phyloP scores from a whole-genome alignment of 2,113 vertebrate species.

The Benitochromis conjunctus region DNA sequence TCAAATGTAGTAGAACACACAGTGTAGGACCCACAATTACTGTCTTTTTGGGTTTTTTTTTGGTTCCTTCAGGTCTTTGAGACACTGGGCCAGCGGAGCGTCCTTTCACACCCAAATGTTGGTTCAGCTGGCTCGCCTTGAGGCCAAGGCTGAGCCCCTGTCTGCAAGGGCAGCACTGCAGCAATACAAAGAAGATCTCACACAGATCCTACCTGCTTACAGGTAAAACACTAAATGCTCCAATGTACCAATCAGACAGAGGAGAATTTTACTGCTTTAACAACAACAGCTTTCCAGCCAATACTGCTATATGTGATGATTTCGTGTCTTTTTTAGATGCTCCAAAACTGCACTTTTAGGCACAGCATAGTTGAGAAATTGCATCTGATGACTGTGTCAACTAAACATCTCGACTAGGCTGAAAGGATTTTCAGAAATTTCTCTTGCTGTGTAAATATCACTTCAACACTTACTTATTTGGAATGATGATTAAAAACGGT shows the following conservation, averaged over 20 bases:
- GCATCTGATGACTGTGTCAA: not conserved
- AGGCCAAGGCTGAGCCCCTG: constrained; percentile 21
- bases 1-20: not conserved
- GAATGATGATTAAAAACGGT: not conserved
- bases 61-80: constrained; percentile 38
- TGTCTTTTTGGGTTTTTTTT: not conserved
- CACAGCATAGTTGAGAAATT: not conserved
- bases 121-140: constrained; percentile 55
- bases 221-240: constrained; percentile 32
- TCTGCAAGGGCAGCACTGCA: constrained; percentile 49
- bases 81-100: constrained; percentile 67
- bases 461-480: not conserved
- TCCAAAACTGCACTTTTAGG: not conserved
- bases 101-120: constrained; percentile 67
- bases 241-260: not conserved
- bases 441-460: not conserved
- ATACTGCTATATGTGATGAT: fast-evolving
- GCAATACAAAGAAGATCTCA: constrained; percentile 58
- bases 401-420: not conserved
- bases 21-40: not conserved
- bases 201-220: constrained; percentile 56
- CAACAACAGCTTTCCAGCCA: not conserved
- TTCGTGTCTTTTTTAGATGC: not conserved
- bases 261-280: not conserved
- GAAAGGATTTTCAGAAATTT: not conserved